phyloP scores from a whole-genome alignment of 2,113 vertebrate species.

The Dicrurus megarhynchus region DNA sequence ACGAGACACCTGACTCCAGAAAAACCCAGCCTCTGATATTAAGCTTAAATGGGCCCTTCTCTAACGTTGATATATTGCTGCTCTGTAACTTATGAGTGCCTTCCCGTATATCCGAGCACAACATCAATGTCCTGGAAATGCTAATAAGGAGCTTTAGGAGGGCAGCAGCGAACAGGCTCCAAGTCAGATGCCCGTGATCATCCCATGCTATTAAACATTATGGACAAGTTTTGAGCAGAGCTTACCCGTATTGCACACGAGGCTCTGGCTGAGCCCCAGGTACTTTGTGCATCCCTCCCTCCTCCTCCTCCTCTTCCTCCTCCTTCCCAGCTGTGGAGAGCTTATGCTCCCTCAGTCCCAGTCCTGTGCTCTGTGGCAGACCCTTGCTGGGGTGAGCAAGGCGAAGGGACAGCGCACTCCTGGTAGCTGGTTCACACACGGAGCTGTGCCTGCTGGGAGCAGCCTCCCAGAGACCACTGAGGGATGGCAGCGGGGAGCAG shows the following conservation, averaged over 20 bases:
- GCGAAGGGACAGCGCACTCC: fast-evolving
- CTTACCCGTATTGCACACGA: fast-evolving
- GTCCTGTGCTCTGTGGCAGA: neutral
- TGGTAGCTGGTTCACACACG: fast-evolving
- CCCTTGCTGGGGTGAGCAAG: neutral
- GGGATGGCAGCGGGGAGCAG: fast-evolving
- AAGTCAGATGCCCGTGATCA: neutral
- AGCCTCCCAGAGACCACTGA: neutral
- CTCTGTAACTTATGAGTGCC: neutral
- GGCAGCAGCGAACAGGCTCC: neutral
- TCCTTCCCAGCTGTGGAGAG: neutral
- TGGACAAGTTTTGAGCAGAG: neutral
- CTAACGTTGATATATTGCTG: slow-evolving; percentile 30
- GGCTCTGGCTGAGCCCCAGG: neutral
- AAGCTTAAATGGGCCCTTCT: slow-evolving; percentile 37
- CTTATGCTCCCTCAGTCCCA: neutral
- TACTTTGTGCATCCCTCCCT: neutral
- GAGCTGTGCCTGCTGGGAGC: neutral
- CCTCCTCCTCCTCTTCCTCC: neutral
- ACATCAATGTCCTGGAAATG: slow-evolving; percentile 54
- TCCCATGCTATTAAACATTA: slow-evolving; percentile 8
- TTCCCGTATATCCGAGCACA: slow-evolving; percentile 38
- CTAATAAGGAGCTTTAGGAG: slow-evolving; percentile 50
- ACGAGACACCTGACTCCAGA: slow-evolving; percentile 32
- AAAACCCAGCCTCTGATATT: slow-evolving; percentile 18